Percentiles rank a stretch among this genome's conserved stretches.
Evolutionary conservation across 2,797 vertebrate species (phyloP).

Genomic region (Hippopotamyrus pictus): DNA sequence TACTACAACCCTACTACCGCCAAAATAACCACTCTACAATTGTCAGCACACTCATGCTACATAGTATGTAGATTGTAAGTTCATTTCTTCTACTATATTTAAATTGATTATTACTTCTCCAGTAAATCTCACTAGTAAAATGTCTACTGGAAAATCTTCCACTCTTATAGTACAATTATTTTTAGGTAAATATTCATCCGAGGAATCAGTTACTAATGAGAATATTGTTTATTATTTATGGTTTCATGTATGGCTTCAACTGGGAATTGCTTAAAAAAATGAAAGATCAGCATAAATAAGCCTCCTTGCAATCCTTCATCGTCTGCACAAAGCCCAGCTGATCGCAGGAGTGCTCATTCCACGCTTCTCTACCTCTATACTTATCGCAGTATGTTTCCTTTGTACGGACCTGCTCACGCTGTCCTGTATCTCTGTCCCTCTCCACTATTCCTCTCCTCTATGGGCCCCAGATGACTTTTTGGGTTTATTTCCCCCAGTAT

Average conservation of each 20-base stretch:
- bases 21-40: not conserved
- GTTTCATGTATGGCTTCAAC: not conserved
- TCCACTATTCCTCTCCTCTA: no score
- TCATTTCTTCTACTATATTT: not conserved
- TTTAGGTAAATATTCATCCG: not conserved
- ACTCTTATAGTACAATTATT: not conserved
- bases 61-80: not conserved
- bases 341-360: not conserved
- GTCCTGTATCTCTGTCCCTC: not conserved
- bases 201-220: not conserved
- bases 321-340: not conserved
- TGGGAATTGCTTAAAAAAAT: not conserved
- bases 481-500: not conserved
- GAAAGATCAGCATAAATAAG: not conserved
- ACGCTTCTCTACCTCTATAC: not conserved
- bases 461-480: not conserved
- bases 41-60: not conserved
- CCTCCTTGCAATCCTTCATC: not conserved
- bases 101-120: not conserved
- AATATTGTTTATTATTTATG: slow-evolving; percentile 8
- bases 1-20: not conserved
- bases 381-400: not conserved
- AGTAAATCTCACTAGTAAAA: not conserved
- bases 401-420: not conserved
- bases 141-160: not conserved